Conservation (phyloP, 2,888 invertebrate genomes). For the Zygogramma bicolorata region DNA sequence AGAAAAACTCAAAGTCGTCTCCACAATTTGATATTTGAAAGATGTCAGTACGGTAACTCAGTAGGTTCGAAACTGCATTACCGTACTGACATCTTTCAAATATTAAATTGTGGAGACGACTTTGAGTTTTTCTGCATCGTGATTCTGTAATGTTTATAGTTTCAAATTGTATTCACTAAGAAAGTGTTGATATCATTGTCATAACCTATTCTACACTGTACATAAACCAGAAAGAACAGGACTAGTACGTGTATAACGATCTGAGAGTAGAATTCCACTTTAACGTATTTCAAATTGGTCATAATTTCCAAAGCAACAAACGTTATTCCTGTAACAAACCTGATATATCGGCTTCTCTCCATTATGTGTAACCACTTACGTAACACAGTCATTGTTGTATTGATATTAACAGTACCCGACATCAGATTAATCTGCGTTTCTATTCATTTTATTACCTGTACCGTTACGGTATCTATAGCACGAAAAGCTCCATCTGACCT, state of each 20-base stretch:
- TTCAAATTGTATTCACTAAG: too few relatives aligned
- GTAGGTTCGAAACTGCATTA: too few relatives aligned
- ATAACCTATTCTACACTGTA: too few relatives aligned
- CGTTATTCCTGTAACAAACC: slow-evolving; percentile 7
- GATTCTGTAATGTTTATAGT: too few relatives aligned
- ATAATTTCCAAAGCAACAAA: neutral
- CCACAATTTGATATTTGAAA: too few relatives aligned
- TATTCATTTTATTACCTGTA: slow-evolving; percentile 25
- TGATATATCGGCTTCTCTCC: slow-evolving; percentile 8
- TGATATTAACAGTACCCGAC: slow-evolving; percentile 26
- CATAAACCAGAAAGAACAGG: too few relatives aligned
- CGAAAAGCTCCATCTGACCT: slow-evolving; percentile 28
- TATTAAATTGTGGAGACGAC: too few relatives aligned
- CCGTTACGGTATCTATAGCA: slow-evolving; percentile 37
- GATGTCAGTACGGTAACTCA: too few relatives aligned
- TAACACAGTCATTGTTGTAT: slow-evolving; percentile 20
- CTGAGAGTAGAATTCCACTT: neutral
- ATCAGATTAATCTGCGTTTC: slow-evolving; percentile 23
- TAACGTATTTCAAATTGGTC: neutral
- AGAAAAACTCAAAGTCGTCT: too few relatives aligned
- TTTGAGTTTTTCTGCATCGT: too few relatives aligned
- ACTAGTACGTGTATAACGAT: neutral
- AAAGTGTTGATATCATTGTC: too few relatives aligned
- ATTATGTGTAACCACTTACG: slow-evolving; percentile 14
- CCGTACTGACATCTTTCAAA: too few relatives aligned